Base-by-base conservation (phyloP, 2,888 invertebrate species). In the Nemotelus nigrinus region DNA sequence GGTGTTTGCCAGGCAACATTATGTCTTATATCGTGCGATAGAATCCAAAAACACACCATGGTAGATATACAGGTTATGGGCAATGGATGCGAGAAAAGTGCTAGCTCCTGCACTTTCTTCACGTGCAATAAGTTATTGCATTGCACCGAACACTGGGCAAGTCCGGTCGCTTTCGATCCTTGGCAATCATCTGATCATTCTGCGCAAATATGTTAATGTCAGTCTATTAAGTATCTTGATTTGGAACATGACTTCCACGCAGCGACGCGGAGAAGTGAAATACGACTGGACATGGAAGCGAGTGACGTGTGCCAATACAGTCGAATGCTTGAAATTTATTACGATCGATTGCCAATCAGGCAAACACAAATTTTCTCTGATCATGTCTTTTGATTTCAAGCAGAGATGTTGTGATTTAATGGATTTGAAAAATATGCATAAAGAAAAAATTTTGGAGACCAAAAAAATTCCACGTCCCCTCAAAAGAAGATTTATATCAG, bases 291-390 rank as follows among this genome's bases (percentile, higher is more conserved):
- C 44, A 47, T 57, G 25, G 72, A 72, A 3, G 57, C 58, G 39
- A 44, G 25, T 58, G 58, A 58, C 72, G 72, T 72, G 72, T 72
- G 58, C 57, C 57, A 39, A n/a, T 47, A 58, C 25, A 47, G 6
- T 58, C 39, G 7, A 58, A 43, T 57, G 25, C 53, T 3, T 58
- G 58, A 58, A 72, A 72, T 72, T 72, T 72, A 72, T 72, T 72
- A 39, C 72, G n/a, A 72, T 44, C 58, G 58, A 58, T 58, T 39
- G 47, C 45, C 25, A 47, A 45, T 68, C 44, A 6, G 10, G 39
- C 53, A 25, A 1, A 3, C 58, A 8, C 2, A 25, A 45, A 71
- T 71, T 57, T 71, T 55, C 57, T 57, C 55, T 10, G 71, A 71
- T 57, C 55, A 45, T 6, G 6, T 43, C 8, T 58, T 58, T 50